These are phyloP conservation scores for Engystomops pustulosus DNA, from an alignment of 2,113 vertebrate genomes.

Conservation along the genomic window DNA sequence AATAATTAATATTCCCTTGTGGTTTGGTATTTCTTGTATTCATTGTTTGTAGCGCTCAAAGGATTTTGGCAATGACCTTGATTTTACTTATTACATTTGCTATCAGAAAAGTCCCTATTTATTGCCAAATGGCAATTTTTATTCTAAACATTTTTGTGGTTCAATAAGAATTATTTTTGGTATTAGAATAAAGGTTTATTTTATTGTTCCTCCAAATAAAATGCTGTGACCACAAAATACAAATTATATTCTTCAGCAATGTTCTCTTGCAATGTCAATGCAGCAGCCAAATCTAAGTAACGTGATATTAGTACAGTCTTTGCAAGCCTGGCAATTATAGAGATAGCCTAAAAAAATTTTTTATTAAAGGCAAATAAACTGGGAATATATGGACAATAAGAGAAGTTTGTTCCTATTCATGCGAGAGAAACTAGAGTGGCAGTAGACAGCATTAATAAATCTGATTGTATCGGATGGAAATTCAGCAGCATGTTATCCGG, in stretches of 20 bases:
- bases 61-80: conserved; percentile 37
- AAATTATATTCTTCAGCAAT: conserved; percentile 36
- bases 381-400: neutral
- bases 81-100: neutral
- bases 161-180: conserved; percentile 5
- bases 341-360: neutral
- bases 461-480: no score
- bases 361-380: neutral
- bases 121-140: neutral
- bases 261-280: neutral
- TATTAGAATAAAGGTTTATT: conserved; percentile 8
- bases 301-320: neutral
- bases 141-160: conserved; percentile 19
- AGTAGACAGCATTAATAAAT: no score
- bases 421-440: no score
- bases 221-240: conserved; percentile 27
- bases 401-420: no score
- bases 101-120: neutral
- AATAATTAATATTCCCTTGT: conserved; percentile 74
- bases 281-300: conserved; percentile 9
- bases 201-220: conserved; percentile 3
- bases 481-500: no score
- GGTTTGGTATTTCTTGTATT: conserved; percentile 66
- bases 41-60: neutral
- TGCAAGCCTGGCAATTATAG: neutral